Evolutionary conservation across 1,140 invertebrate species (phyloP).

Genomic region (Radopholus similis): DNA sequence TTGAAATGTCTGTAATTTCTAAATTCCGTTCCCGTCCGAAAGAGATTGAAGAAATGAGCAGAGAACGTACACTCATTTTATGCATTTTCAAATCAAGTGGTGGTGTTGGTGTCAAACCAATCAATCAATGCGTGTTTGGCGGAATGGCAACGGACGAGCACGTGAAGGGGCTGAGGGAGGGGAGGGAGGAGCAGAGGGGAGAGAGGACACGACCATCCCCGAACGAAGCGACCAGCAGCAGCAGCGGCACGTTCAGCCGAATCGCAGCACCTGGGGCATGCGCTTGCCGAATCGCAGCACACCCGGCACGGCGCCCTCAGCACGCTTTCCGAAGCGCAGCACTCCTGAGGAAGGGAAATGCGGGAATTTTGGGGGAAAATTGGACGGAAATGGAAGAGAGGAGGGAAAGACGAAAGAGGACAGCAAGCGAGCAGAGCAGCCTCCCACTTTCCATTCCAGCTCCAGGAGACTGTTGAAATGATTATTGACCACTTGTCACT

Average conservation of each 20-base stretch:
- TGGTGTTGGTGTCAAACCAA: background rate
- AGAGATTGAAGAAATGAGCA: too few species aligned
- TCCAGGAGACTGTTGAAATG: too few species aligned
- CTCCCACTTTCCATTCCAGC: too few species aligned
- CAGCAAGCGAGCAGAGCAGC: background rate
- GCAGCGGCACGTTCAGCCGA: background rate
- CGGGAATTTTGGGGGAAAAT: too few species aligned
- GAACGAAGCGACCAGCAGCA: background rate
- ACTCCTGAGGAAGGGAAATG: conserved; percentile 24
- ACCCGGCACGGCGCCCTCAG: conserved; percentile 4
- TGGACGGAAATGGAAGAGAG: too few species aligned
- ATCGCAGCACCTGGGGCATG: conserved; percentile 16
- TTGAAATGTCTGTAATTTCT: too few species aligned
- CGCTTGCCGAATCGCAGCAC: conserved; percentile 22
- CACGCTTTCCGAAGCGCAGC: conserved; percentile 27
- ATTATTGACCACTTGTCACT: too few species aligned
- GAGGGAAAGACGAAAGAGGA: background rate
- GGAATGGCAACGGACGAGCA: background rate
- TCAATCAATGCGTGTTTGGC: background rate
- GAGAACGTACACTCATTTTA: background rate
- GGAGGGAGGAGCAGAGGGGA: background rate
- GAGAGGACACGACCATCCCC: too few species aligned
- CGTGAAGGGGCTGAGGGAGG: background rate
- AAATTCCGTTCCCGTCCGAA: too few species aligned
- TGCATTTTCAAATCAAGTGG: background rate